A percentile compares a stretch with the other conserved stretches of the same genome.
These are phyloP conservation scores for Anaspis maculata DNA, from an alignment of 2,888 invertebrate species.

Conservation along the genomic window DNA sequence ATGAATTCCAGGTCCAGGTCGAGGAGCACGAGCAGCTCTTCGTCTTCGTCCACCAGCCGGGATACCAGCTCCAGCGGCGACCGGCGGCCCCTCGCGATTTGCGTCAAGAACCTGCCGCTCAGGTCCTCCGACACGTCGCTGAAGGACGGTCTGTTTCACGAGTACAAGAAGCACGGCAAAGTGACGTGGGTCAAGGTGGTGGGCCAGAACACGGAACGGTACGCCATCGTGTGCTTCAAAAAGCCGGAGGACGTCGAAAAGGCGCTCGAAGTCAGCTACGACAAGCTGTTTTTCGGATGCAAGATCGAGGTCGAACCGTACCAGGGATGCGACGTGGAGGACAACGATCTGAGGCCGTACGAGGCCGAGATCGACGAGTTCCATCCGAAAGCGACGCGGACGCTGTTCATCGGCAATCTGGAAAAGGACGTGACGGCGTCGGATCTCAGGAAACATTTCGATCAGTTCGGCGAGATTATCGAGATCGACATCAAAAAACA, in stretches of 20 bases:
- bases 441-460: constrained; percentile 86
- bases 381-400: constrained; percentile 93
- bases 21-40: constrained; percentile 49
- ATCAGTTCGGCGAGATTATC: constrained; percentile 92
- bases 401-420: constrained; percentile 89
- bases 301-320: constrained; percentile 93
- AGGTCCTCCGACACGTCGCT: constrained; percentile 89
- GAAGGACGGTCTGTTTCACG: constrained; percentile 96
- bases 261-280: constrained; percentile 90
- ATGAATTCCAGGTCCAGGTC: constrained; percentile 44
- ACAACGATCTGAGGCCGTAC: constrained; percentile 72
- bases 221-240: constrained; percentile 92
- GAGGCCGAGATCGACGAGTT: constrained; percentile 95
- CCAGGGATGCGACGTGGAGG: constrained; percentile 80
- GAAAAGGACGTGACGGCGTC: constrained; percentile 89
- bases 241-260: constrained; percentile 96
- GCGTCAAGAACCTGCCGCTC: constrained; percentile 83
- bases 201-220: constrained; percentile 83
- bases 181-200: constrained; percentile 87
- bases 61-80: constrained; percentile 37
- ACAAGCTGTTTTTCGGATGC: constrained; percentile 94
- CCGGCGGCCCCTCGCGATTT: constrained; percentile 77
- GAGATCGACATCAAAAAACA: constrained; percentile 98
- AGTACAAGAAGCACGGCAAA: constrained; percentile 98
- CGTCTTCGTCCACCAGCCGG: constrained; percentile 55